Base-by-base conservation (phyloP, 2,797 vertebrate species). In the Enteromius anoplus region DNA sequence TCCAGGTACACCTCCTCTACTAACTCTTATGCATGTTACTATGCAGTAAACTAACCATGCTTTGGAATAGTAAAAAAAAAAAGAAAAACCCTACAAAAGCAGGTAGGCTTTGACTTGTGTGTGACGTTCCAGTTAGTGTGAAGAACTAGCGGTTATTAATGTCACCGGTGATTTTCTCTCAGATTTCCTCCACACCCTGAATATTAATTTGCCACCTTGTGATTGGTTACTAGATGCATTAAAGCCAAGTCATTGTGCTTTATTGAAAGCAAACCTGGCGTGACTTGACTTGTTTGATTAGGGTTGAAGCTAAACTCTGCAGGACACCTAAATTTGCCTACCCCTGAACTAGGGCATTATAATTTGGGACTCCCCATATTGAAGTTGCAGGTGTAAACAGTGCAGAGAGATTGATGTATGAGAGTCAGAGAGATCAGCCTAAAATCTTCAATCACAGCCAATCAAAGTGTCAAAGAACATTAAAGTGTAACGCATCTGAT, bases 1-100 rank as follows among this genome's bases (percentile, higher is more conserved):
- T 87, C 87, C 65, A 88, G 87, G 87, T 88, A 75, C 7, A 40
- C 51, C 17, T 26, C 17, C 19, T 37, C 11, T 51, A 37, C 2
- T 51, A 21, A 17, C 42, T 5, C 58, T 62, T 14, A 3, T 3
- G n/a, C 9, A 23, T 58, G n/a, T 14, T 60, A 14, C 14, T 26
- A 26, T 26, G 26, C 26, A 26, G 58, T 5, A 26, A 60, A n/a
- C 17, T 34, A 7, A 15, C 23, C 42, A 26, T 8, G 23, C 42
- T n/a, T n/a, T 42, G 17, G 1, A n/a, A 8, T 6, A 37, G 21
- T 42, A 8, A 21, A 51, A 69, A 12, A n/a, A 12, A 0, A 70
- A 6, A 23, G 26, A 26, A 26, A 40, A 68, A 12, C 34, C 14
- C 75, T 5, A 11, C n/a, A 58, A 58, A 10, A 23, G 55, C 10